phyloP scores from a whole-genome alignment of 2,113 vertebrate genomes.

The Xenus cinereus region DNA sequence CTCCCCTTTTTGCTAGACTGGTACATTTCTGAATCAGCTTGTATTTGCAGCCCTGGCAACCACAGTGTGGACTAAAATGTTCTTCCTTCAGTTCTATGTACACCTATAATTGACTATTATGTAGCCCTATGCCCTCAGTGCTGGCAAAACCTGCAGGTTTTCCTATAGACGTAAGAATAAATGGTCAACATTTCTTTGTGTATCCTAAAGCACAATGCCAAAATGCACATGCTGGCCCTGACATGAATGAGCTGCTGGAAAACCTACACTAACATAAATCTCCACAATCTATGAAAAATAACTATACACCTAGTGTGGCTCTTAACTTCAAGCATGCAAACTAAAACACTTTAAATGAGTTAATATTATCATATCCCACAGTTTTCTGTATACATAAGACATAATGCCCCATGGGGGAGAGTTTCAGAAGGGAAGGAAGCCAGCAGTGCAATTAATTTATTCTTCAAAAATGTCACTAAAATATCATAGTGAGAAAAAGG shows the following conservation, averaged over 20 bases:
- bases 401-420: neutral
- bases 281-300: neutral
- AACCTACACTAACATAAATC: neutral
- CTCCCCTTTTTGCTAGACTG: neutral
- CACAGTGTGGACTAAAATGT: neutral
- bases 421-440: neutral
- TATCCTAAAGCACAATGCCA: neutral
- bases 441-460: neutral
- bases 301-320: neutral
- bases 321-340: neutral
- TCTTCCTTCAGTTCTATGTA: neutral
- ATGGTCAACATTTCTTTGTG: neutral
- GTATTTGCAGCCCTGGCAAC: neutral
- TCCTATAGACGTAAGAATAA: neutral
- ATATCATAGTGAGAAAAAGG: neutral
- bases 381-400: neutral
- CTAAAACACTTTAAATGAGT: neutral
- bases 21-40: neutral
- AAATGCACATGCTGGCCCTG: neutral
- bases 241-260: neutral
- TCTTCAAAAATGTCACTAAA: constrained; percentile 24
- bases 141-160: neutral
- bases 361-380: neutral
- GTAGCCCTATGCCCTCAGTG: neutral
- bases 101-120: neutral